Evolutionary conservation across 2,888 invertebrate genomes (phyloP).

Genomic region (Pteria penguin): DNA sequence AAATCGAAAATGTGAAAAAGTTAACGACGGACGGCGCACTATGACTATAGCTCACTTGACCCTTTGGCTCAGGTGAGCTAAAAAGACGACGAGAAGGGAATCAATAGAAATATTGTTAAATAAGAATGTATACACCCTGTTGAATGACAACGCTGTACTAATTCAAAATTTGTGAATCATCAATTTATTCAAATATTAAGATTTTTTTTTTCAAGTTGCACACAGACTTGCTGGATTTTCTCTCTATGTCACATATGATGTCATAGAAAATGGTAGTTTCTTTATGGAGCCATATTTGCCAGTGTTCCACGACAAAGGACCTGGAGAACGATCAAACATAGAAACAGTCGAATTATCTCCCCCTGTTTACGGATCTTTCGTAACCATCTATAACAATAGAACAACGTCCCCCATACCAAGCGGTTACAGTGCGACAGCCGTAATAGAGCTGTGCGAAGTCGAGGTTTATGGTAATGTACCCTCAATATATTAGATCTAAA

Average conservation of each 20-base stretch:
- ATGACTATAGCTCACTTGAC: too few relatives aligned
- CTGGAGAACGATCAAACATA: not conserved
- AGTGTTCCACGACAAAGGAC: constrained; percentile 14
- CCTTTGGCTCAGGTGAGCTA: too few relatives aligned
- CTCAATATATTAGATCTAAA: too few relatives aligned
- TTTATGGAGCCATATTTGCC: not conserved
- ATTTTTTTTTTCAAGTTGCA: too few relatives aligned
- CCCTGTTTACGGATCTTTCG: not conserved
- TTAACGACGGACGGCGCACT: too few relatives aligned
- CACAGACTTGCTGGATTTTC: constrained; percentile 3
- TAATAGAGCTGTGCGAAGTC: constrained; percentile 17
- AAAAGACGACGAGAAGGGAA: too few relatives aligned
- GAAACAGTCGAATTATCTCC: not conserved
- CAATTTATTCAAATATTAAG: too few relatives aligned
- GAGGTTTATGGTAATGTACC: constrained; percentile 17
- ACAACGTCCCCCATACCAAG: not conserved
- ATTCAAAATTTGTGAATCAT: too few relatives aligned
- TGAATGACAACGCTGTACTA: too few relatives aligned
- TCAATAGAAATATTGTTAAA: too few relatives aligned
- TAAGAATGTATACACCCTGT: too few relatives aligned
- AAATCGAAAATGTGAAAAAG: too few relatives aligned
- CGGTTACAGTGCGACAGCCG: not conserved
- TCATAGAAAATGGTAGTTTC: not conserved
- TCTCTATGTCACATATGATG: not conserved
- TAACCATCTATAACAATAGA: constrained; percentile 11